Evolutionary conservation across 2,888 invertebrate genomes (phyloP), one percentile per base, ranked within the genome.

Genomic region (Entomobrya proxima): DNA sequence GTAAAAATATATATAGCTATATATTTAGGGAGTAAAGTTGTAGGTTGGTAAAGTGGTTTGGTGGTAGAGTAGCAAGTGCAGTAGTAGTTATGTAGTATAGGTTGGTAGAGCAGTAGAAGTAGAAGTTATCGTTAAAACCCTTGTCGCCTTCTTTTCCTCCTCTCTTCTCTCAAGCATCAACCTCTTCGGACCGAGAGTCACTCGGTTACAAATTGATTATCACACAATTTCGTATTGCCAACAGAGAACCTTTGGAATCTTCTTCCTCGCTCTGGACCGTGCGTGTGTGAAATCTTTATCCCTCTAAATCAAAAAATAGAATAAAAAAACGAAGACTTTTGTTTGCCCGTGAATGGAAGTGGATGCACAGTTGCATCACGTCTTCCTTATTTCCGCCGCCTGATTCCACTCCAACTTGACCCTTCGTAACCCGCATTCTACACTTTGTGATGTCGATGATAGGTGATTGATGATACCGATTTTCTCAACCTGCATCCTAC

Each of bases 161-260:
- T 74, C 44, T 21, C 67, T 77, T 69, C n/a, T n/a, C n/a, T n/a
- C 74, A 2, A n/a, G 55, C 7, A 5, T 5, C 9, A 35, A 84
- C 81, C 82, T 88, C 88, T 88, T 88, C 86, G 82, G 40, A 80
- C 88, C 86, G 88, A 87, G 88, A 84, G 88, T 67, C 88, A 88
- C 88, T 87, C 88, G 86, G 88, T 86, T 18, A 75, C 30, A 75
- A 50, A n/a, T 67, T 67, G n/a, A n/a, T 58, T 6, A 69, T 24
- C 78, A 67, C 52, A 61, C 61, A 61, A 58, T n/a, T 21, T n/a
- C 52, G 13, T n/a, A 27, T 40, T 15, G 13, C 61, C 5, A n/a
- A n/a, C n/a, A n/a, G n/a, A n/a, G n/a, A n/a, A n/a, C n/a, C 7
- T 61, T 15, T 27, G 9, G 2, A 61, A 13, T 6, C 13, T 32